These are phyloP conservation scores for Xylocopa sonorina DNA, from an alignment of 1,140 invertebrate genomes.

Conservation along the genomic window DNA sequence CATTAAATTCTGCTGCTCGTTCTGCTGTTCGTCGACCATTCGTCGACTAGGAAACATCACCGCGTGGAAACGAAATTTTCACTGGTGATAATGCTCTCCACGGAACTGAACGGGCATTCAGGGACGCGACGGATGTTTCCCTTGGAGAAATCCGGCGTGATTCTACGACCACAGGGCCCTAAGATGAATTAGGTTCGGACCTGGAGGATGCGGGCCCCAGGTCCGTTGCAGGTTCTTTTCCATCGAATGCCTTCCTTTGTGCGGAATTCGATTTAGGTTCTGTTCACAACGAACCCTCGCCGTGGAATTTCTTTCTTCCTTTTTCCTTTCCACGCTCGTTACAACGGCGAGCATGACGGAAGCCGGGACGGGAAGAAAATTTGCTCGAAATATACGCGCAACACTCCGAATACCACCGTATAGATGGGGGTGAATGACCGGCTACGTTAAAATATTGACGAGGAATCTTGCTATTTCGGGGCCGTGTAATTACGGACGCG, in stretches of 20 bases:
- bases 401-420: not conserved
- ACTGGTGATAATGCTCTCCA: not conserved
- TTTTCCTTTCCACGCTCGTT: too few species aligned
- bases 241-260: slow-evolving; percentile 70
- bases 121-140: slow-evolving; percentile 25
- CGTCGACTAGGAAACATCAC: not conserved
- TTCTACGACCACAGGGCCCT: slow-evolving; percentile 41
- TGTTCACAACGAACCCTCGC: slow-evolving; percentile 40
- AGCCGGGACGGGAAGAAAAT: slow-evolving; percentile 46
- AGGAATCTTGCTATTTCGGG: slow-evolving; percentile 59
- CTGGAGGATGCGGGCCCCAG: slow-evolving; percentile 61
- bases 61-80: not conserved
- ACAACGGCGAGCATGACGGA: slow-evolving; percentile 1
- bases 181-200: slow-evolving; percentile 70
- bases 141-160: slow-evolving; percentile 28
- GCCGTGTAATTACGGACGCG: slow-evolving; percentile 45
- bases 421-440: slow-evolving; percentile 54
- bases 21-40: not conserved
- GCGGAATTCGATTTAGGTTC: slow-evolving; percentile 64
- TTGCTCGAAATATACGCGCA: slow-evolving; percentile 47
- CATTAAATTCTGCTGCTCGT: slow-evolving; percentile 13
- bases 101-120: not conserved
- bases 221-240: slow-evolving; percentile 72
- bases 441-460: slow-evolving; percentile 61
- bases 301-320: not conserved